Evolutionary conservation across 2,113 vertebrate species (phyloP), one percentile per base, ranked within the genome.

Genomic region (Neomonachus schauinslandi): DNA sequence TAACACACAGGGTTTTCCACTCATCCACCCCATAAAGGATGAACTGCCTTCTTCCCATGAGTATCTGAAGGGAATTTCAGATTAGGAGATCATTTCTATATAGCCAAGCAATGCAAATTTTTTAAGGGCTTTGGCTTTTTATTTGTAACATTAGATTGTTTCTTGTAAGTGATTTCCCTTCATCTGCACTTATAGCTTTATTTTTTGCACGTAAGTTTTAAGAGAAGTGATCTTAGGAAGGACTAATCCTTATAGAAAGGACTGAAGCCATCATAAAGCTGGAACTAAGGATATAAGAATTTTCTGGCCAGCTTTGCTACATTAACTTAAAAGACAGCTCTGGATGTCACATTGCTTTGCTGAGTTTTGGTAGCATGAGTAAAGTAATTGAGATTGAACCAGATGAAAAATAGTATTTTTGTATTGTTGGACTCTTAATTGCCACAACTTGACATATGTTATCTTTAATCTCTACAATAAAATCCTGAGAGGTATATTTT

Each of bases 121-220:
- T n/a, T 36, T 4, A 13, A 59, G 14, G 36, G 5, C 31, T 88
- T 92, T 80, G 31, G 36, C 11, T 92, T 96, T 59, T 46, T 4
- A 36, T 94, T 83, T 92, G 81, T 46, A 81, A 59, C 4, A 85
- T 67, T 18, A 77, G 6, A 36, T 61, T 3, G 15, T 82, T 85
- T 87, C 5, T 77, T 93, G 67, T 53, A 49, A 65, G 65, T 86
- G 61, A 79, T 80, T 92, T 92, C 2, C 10, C 36, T 90, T 88
- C 31, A 36, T 90, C 9, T 88, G 59, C 3, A 31, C 55, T 76
- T 89, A 31, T 53, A 57, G 28, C 13, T 82, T 22, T 19, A 86
- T 59, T 86, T 89, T 36, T 24, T 7, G 9, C 7, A 83, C 22
- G 0, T 49, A 72, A n/a, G 1, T 5, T 53, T 91, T 46, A 67